Conservation (phyloP, 2,113 vertebrate genomes). For the Oncorhynchus kisutch region DNA sequence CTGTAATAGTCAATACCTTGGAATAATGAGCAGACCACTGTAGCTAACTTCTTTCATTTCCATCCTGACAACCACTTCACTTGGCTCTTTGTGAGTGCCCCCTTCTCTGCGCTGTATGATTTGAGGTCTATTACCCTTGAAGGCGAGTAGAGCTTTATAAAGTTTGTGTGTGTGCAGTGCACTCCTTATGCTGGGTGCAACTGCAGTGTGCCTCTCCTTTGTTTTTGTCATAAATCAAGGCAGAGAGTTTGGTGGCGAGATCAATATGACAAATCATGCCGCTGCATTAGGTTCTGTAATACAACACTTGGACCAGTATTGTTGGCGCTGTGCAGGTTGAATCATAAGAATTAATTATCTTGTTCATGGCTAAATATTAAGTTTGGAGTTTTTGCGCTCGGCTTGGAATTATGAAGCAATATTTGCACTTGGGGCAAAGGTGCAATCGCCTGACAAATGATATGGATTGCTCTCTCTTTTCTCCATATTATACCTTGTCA, state of each 20-base stretch:
- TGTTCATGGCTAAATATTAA: conserved; percentile 63
- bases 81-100: neutral
- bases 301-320: conserved; percentile 63
- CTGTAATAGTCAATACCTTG: neutral
- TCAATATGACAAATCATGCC: conserved; percentile 73
- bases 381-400: conserved; percentile 27
- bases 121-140: conserved; percentile 60
- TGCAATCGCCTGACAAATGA: conserved; percentile 8
- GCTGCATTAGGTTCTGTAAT: conserved; percentile 65
- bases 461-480: neutral
- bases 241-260: conserved; percentile 39
- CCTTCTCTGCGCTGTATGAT: conserved; percentile 32
- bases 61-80: neutral
- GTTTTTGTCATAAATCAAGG: conserved; percentile 69
- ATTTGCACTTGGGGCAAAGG: neutral
- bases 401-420: neutral
- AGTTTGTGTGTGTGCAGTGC: conserved; percentile 17
- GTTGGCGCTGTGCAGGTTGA: conserved; percentile 50
- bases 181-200: neutral
- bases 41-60: neutral
- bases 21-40: neutral
- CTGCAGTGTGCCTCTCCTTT: conserved; percentile 23
- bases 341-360: conserved; percentile 68
- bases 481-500: too few species aligned
- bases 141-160: conserved; percentile 49